Percentiles rank a stretch among this genome's conserved stretches.
Evolutionary conservation across 2,113 vertebrate genomes (phyloP).

Genomic region (Numida meleagris): DNA sequence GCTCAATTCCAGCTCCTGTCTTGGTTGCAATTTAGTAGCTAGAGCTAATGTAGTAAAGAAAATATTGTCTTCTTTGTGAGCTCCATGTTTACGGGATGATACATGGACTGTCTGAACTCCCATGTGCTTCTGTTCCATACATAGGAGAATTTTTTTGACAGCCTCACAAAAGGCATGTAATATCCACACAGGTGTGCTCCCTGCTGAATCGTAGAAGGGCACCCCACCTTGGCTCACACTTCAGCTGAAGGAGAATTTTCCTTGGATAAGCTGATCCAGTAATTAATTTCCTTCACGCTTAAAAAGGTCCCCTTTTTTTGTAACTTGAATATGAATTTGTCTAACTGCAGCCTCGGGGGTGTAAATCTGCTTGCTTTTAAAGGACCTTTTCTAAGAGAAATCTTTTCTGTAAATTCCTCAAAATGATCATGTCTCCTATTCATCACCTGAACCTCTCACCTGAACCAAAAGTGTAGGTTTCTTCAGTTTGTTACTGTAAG

Average conservation of each 20-base stretch:
- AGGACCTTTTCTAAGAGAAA: not conserved
- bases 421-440: not conserved
- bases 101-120: not conserved
- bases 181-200: not conserved
- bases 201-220: not conserved
- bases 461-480: not conserved
- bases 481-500: not conserved
- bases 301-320: not conserved
- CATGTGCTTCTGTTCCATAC: not conserved
- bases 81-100: not conserved
- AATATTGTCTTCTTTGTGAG: not conserved
- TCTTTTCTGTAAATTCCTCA: not conserved
- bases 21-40: not conserved
- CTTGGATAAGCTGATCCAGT: not conserved
- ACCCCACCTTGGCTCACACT: not conserved
- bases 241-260: not conserved
- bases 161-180: not conserved
- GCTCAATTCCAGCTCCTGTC: not conserved
- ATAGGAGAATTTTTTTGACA: not conserved
- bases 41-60: constrained; percentile 14
- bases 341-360: not conserved
- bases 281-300: not conserved
- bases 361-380: not conserved
- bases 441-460: not conserved
- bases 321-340: not conserved